Conservation (phyloP, 1,140 invertebrate genomes). For the Bradysia coprophila region DNA sequence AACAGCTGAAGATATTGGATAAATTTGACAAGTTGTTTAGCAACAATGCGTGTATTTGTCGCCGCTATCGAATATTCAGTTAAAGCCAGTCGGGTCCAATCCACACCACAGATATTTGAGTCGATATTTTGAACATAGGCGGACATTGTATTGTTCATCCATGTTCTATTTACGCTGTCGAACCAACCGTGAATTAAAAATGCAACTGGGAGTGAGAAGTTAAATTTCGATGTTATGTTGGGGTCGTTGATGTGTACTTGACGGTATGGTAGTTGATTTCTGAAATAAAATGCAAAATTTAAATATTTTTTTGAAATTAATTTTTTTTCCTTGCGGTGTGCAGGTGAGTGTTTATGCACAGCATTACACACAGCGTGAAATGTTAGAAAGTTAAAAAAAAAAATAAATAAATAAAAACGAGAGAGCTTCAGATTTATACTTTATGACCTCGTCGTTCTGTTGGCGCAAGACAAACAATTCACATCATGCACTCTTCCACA, state of each 20-base stretch:
- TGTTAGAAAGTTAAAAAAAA: too few species aligned
- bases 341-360: too few species aligned
- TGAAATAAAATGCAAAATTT: too few species aligned
- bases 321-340: too few species aligned
- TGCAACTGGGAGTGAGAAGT: constrained; percentile 9
- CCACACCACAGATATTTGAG: constrained; percentile 27
- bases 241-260: background rate
- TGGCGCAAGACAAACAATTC: too few species aligned
- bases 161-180: constrained; percentile 18
- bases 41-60: constrained; percentile 31
- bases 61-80: constrained; percentile 25
- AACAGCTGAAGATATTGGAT: constrained; percentile 33
- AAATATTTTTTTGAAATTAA: too few species aligned
- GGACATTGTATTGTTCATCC: constrained; percentile 17
- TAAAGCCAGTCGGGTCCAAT: constrained; percentile 39
- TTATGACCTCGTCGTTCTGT: too few species aligned
- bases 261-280: background rate
- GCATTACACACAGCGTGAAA: too few species aligned
- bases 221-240: constrained; percentile 4
- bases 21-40: constrained; percentile 34
- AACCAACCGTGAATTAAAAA: constrained; percentile 21
- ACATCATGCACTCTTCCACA: too few species aligned
- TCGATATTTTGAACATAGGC: constrained; percentile 16
- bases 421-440: too few species aligned
- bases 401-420: too few species aligned